Conservation (phyloP, 2,888 invertebrate genomes). For the Eucera pruinosa region DNA sequence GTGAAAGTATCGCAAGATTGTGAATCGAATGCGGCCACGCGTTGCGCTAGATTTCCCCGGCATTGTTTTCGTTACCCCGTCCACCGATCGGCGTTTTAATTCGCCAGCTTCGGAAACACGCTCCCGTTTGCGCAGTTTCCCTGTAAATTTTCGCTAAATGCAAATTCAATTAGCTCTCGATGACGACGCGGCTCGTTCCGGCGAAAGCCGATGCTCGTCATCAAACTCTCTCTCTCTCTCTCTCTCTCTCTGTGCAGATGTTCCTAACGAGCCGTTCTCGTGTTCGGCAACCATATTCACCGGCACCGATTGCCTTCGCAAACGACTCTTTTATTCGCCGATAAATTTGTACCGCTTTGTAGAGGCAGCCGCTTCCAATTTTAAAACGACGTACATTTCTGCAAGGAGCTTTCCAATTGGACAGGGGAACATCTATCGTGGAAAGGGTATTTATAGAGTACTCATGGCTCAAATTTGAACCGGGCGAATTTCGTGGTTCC, state of each 20-base stretch:
- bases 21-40: no score
- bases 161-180: conserved; percentile 63
- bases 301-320: conserved; percentile 38
- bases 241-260: not conserved
- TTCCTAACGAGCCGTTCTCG: not conserved
- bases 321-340: conserved; percentile 30
- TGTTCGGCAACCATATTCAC: conserved; percentile 46
- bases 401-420: no score
- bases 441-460: no score
- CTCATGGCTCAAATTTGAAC: no score
- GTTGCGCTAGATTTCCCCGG: no score
- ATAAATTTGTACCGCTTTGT: conserved; percentile 12
- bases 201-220: conserved; percentile 42
- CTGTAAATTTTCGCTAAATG: conserved; percentile 58
- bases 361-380: not conserved
- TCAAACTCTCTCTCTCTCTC: no score
- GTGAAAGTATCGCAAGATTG: no score
- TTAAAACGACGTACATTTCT: no score
- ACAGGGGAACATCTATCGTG: no score
- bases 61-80: no score
- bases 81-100: no score
- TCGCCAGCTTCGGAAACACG: not conserved
- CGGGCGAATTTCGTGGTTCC: no score
- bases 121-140: conserved; percentile 25
- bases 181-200: conserved; percentile 32